Evolutionary conservation across 2,888 invertebrate species (phyloP), one percentile per base, ranked within the genome.

Genomic region (Diadegma fenestrale): DNA sequence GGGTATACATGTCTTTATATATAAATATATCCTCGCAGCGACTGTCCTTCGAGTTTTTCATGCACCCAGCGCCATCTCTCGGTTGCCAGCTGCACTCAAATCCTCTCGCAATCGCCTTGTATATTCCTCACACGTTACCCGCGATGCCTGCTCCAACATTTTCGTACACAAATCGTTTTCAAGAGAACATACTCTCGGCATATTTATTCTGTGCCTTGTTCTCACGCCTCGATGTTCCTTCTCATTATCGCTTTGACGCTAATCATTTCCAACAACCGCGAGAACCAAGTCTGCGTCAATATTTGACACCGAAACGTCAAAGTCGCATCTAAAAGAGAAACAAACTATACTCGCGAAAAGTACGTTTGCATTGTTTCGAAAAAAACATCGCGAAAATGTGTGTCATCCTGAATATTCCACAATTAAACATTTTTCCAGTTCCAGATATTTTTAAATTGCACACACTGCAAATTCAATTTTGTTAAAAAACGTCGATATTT

Each of bases 11-110:
- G 14, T 30, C 8, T 63, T 30, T 61, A 63, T 73, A 26, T 26
- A 0, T 41, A 22, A 58, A 22, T 10, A 22, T 12, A n/a, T 58
- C 22, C 2, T 5, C 10, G 2, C 8, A 61, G 19, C 4, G 12
- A 61, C 26, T 22, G 22, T 22, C 22, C 33, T 26, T 63, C 19
- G 43, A 30, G 43, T 30, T 45, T 76, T 71, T 77, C 61, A 73
- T 71, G 80, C 84, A 51, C 19, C 51, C 68, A 26, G 30, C 84
- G 81, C 86, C 84, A 86, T 84, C 86, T 80, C 37, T 43, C 77
- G 73, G 33, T 10, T 41, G 10, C n/a, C 8, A 37, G 19, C 17
- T 22, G 30, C 17, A 73, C 73, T 51, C 12, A n/a, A 19, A 19
- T 10, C n/a, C 10, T 22, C 30, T 69, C 14, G 7, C 14, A 22